Evolutionary conservation across 2,113 vertebrate species (phyloP), one percentile per base, ranked within the genome.

Genomic region (Scopus umbretta): DNA sequence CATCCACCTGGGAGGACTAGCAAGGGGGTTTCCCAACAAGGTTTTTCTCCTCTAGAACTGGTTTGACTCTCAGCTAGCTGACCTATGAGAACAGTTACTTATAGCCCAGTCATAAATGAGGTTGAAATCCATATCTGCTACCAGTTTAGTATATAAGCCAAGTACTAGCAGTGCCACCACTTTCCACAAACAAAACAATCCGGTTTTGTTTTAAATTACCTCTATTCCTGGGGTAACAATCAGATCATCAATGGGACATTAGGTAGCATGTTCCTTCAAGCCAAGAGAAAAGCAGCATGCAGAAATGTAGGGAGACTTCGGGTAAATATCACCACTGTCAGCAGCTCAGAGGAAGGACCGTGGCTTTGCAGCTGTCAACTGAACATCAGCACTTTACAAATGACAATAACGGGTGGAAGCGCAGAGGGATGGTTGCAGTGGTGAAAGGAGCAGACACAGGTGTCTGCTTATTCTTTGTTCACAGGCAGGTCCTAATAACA

Each of bases 221-320:
- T 70, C 30, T n/a, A 0, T 58, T 92, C 62, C 26, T 79, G n/a
- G n/a, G 12, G 10, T 42, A 67, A 14, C 16, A 53, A 7, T 40
- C 38, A 65, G 59, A 34, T 34, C 26, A 6, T 14, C 36, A 58
- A 3, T 0, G 0, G 36, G 5, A 17, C 34, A 17, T 32, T 9
- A 17, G 16, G 34, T 30, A 73, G 4, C 42, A 20, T 49, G 53
- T 76, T 86, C 18, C 45, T 49, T 56, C 25, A 17, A 82, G 61
- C 25, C 61, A 61, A 56, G 21, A 68, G 36, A 34, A 87, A 65
- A 72, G 30, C 42, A 75, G 61, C 0, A 3, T 27, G 47, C 17
- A 86, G 72, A 75, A 91, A 65, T 9, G 27, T 13, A 34, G 27
- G 30, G 40, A 61, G 36, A 23, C 3, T 49, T 42, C 65, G 32